These are phyloP conservation scores for Onychostoma macrolepis DNA, from an alignment of 2,113 vertebrate species.

Conservation along the genomic window DNA sequence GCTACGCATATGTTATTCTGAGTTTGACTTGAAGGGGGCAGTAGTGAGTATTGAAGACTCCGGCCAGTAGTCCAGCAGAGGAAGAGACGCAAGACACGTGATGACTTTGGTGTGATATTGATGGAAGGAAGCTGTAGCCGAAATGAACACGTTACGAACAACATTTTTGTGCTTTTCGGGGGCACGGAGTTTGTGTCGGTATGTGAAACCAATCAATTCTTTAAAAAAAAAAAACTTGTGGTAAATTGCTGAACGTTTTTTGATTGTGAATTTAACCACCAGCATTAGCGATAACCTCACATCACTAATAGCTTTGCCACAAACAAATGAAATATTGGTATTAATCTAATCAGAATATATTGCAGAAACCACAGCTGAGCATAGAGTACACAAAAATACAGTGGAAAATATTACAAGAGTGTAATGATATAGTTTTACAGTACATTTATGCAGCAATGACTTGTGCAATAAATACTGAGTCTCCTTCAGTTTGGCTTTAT, in stretches of 20 bases:
- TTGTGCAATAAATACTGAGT: neutral
- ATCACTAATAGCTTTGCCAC: neutral
- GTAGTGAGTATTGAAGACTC: constrained; percentile 11
- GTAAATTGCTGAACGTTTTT: neutral
- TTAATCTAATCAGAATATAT: neutral
- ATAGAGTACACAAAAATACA: neutral
- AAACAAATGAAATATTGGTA: neutral
- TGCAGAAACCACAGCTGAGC: neutral
- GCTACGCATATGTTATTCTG: neutral
- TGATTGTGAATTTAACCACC: neutral
- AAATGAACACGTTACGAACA: constrained; percentile 43
- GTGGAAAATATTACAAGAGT: too few species aligned
- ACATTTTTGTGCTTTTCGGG: neutral
- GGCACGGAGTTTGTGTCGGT: constrained; percentile 28
- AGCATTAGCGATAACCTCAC: neutral
- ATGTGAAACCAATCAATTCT: neutral
- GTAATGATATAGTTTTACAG: neutral
- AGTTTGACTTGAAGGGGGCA: neutral
- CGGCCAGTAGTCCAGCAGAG: neutral
- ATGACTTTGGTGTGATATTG: constrained; percentile 41
- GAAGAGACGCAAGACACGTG: neutral
- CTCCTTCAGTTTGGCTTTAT: neutral
- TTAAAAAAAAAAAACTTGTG: neutral
- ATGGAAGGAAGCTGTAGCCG: neutral
- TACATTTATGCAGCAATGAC: neutral